Conservation (phyloP, 2,888 invertebrate genomes). For the Agrenia bidenticulata region DNA sequence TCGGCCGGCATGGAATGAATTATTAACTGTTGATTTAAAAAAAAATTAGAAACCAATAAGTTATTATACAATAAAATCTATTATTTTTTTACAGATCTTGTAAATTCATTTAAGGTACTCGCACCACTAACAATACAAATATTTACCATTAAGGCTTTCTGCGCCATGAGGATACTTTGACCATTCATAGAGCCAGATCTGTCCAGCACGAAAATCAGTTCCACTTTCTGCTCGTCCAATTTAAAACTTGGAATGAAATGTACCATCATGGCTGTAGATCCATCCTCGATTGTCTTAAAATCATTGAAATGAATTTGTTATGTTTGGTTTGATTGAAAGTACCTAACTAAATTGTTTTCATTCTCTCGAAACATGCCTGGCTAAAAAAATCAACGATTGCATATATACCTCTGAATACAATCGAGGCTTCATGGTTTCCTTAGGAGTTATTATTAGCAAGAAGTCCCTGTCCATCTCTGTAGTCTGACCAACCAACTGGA, state of each 20-base stretch:
- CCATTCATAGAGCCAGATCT: slow-evolving; percentile 58
- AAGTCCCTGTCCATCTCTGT: slow-evolving; percentile 55
- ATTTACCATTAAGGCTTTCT: slow-evolving; percentile 55
- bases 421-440: slow-evolving; percentile 58
- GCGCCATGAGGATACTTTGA: slow-evolving; percentile 49
- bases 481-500: slow-evolving; percentile 27
- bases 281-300: slow-evolving; percentile 31
- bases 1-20: slow-evolving; percentile 55
- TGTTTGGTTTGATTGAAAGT: too few relatives aligned
- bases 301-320: too few relatives aligned
- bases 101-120: slow-evolving; percentile 7
- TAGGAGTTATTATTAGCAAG: slow-evolving; percentile 56
- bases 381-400: too few relatives aligned
- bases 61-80: slow-evolving; percentile 7
- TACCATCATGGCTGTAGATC: slow-evolving; percentile 38
- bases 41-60: neutral
- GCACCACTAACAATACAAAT: neutral
- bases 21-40: slow-evolving; percentile 49
- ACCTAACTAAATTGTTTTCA: neutral
- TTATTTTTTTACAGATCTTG: neutral
- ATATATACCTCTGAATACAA: slow-evolving; percentile 57
- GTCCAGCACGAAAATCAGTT: slow-evolving; percentile 57
- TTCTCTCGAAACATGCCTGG: neutral
- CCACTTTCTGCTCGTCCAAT: slow-evolving; percentile 52
- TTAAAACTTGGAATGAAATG: slow-evolving; percentile 58